Evolutionary conservation across 2,113 vertebrate species (phyloP), one percentile per base, ranked within the genome.

Genomic region (Rallus limicola): DNA sequence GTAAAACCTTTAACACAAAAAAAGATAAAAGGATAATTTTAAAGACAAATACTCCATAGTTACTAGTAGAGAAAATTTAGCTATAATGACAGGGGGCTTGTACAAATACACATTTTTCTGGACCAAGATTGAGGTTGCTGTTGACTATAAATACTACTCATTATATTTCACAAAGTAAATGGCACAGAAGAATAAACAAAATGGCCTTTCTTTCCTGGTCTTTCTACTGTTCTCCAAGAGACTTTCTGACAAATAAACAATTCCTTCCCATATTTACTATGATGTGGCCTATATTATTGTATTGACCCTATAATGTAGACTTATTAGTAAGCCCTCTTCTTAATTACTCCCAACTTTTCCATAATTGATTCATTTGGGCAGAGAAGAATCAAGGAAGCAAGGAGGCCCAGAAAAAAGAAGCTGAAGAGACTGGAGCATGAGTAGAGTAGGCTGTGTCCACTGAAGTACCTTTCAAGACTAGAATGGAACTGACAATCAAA

Each of bases 1-100:
- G 15, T 33, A 60, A 84, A 83, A 63, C 21, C 6, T 20, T 64
- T 64, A 75, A 65, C 14, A 29, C n/a, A 1, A 3, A 23, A 48
- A 81, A 90, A 90, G 4, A 29, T 18, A 75, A 69, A 87, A 48
- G 6, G 21, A 52, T 38, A 56, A 2, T 58, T 67, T 92, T 64
- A 81, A 90, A 78, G 52, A 36, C 10, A 79, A 82, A 67, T 56
- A 68, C 14, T 60, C 68, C 5, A 14, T 8, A 46, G 19, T 2
- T 60, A 24, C 25, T 78, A 44, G 28, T 40, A 79, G 58, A 89
- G n/a, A 85, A 91, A 71, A 87, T 29, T 79, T 11, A 42, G 6
- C 23, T 36, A 29, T 29, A 67, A 56, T 28, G 9, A 58, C 18
- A 19, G 17, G 2, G 2, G 1, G 0, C 4, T 75, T 89, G 4